Base-by-base conservation (phyloP, 2,113 vertebrate species). In the Elachura formosa region DNA sequence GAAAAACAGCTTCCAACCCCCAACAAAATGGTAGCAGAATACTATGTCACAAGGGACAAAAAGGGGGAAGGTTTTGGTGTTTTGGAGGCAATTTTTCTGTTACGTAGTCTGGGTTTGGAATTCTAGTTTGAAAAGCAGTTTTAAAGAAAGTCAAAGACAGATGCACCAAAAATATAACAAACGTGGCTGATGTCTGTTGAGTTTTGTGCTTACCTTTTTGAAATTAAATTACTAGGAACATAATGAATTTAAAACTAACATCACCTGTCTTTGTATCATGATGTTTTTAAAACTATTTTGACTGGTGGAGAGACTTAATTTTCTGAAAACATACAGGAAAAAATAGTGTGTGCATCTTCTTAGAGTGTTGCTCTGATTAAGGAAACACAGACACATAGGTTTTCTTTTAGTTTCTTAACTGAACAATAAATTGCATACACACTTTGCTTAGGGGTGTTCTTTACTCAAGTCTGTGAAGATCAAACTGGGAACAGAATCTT, bases 11-110 rank as follows among this genome's bases (percentile, higher is more conserved):
- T n/a, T n/a, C n/a, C n/a, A n/a, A n/a, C n/a, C n/a, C n/a, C n/a
- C n/a, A n/a, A n/a, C n/a, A n/a, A n/a, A n/a, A 54, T 24, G 23
- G 33, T 45, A 82, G 33, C 28, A 58, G 54, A 68, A n/a, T 9
- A n/a, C 16, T 12, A 14, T 28, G 2, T 69, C 51, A 55, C 11
- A 31, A 36, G 11, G 6, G 5, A 33, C 22, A 36, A 23, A 22
- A 17, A 3, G 1, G 4, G 3, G 1, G 1, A 24, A n/a, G 8
- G 20, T 26, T n/a, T 26, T n/a, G 11, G 3, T n/a, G 12, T 52
- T 77, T 28, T 24, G 29, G 25, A 56, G 26, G 12, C 14, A 31
- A 0, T 29, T 67, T 58, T 74, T 38, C 9, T 5, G 0, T 12
- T 61, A 7, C 3, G 2, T 74, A 82, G 7, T 51, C n/a, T 75